Base-by-base conservation (phyloP, 2,797 vertebrate genomes). In the Gallinago stenura region DNA sequence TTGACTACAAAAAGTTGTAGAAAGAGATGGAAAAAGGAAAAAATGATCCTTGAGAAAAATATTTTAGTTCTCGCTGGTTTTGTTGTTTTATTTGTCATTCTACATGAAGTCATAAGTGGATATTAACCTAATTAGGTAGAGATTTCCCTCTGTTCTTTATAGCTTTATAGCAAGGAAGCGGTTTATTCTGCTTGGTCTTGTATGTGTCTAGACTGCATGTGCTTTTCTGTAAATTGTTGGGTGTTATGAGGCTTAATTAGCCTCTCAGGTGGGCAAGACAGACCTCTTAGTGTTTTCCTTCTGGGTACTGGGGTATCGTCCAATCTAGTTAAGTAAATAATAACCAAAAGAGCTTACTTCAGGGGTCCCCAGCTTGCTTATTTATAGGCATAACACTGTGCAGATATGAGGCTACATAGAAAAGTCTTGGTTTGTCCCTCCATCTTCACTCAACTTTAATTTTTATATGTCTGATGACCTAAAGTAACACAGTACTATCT, bases 281-380 rank as follows among this genome's bases (percentile, higher is more conserved):
- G 77, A 77, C 71, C 64, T 94, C 82, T 75, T 60, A 72, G 69
- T 70, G 39, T 85, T 93, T 85, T 92, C 85, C 92, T 95, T 93
- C 71, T 95, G 81, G 66, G 71, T 83, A 80, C 76, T 90, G 88
- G 88, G 53, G 48, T 91, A 88, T 33, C 10, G 50, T 90, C 81
- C 90, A 97, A 80, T 90, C 62, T 79, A 92, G 56, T 94, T 94
- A 75, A 82, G 66, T 94, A 91, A 96, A 89, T 72, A 95, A 86
- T 60, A 94, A 73, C 73, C 77, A 94, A 76, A 28, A 72, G 46
- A 82, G 25, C 45, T 91, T 88, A 61, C 73, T 88, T 88, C 50
- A 61, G 15, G 57, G 61, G 75, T 90, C 61, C 41, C 31, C n/a
- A 80, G 4, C 66, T 72, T 93, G 43, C 80, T 76, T 35, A 81